Percentiles rank a stretch among this genome's conserved stretches.
Conservation (phyloP, 2,113 vertebrate species). For the Paradoxurus hermaphroditus region DNA sequence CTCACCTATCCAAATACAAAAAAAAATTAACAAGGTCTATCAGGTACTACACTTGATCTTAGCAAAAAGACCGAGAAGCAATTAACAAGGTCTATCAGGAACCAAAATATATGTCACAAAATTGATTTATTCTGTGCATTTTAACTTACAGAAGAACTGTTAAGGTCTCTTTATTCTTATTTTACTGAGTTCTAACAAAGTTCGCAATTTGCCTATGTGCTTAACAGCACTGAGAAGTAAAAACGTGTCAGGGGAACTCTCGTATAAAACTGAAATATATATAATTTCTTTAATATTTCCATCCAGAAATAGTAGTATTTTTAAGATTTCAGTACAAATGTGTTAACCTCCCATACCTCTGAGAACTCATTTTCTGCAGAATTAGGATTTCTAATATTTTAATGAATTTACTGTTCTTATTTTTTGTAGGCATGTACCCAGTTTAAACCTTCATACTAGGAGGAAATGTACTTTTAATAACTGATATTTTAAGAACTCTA, state of each 20-base stretch:
- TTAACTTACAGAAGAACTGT: neutral
- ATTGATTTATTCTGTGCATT: neutral
- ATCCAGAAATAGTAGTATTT: neutral
- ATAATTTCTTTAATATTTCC: neutral
- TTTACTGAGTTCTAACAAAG: neutral
- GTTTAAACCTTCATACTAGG: neutral
- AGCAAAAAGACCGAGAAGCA: too few species aligned
- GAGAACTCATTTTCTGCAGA: neutral
- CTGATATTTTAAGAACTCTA: constrained; percentile 20
- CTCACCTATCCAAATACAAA: neutral
- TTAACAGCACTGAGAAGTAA: neutral
- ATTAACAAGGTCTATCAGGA: neutral
- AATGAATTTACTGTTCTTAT: neutral
- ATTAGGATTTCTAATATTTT: neutral
- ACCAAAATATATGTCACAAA: neutral
- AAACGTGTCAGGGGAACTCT: neutral
- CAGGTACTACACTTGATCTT: too few species aligned
- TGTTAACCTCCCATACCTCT: neutral
- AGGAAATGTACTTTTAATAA: neutral
- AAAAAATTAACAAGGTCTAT: neutral
- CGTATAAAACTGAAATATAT: neutral
- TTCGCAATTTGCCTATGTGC: neutral
- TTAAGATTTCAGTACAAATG: neutral
- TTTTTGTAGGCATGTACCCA: neutral
- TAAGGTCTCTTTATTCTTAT: neutral